Base-by-base conservation (phyloP, 1,140 invertebrate genomes). In the Fopius arisanus region DNA sequence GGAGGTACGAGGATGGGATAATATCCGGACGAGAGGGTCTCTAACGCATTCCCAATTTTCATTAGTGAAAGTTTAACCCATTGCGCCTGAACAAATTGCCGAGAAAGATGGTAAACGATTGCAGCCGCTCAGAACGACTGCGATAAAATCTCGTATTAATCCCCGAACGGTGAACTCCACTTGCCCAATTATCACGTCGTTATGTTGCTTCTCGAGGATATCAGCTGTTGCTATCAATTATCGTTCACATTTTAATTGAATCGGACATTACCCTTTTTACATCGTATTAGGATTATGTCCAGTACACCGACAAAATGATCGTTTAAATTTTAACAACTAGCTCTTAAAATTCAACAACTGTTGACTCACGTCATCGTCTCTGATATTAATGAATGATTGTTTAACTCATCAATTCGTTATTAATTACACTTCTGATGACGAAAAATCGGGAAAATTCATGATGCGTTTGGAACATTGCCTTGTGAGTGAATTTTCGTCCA, bases 11-110 rank as follows among this genome's bases (percentile, higher is more conserved):
- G 43, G 43, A 12, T 7, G 43, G 43, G 43, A n/a, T 48, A 48
- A 48, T 48, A 48, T 48, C 43, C 43, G 43, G 43, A 48, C 43
- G 14, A n/a, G 43, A 48, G 43, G n/a, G 43, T 16, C 43, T 48
- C 43, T 48, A 48, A 48, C 43, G 43, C 43, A 48, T 48, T 48
- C 43, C 43, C 43, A 48, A 48, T 48, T 48, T 48, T 48, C 43
- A 48, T 48, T 48, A 48, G 43, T n/a, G 43, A 48, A 48, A 48
- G 43, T 48, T 48, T 48, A 48, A 48, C 43, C 16, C 43, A 16
- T 48, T 48, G 43, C 43, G 43, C 43, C 7, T 19, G 43, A 19
- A n/a, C 16, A 48, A 48, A 48, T n/a, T 48, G 5, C 43, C 43
- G 43, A 19, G 43, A 19, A 48, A 48, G 43, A 48, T 48, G 43